Percentiles rank a stretch among this genome's conserved stretches.
Evolutionary conservation across 1,140 invertebrate species (phyloP).

Genomic region (Pogonomyrmex barbatus): DNA sequence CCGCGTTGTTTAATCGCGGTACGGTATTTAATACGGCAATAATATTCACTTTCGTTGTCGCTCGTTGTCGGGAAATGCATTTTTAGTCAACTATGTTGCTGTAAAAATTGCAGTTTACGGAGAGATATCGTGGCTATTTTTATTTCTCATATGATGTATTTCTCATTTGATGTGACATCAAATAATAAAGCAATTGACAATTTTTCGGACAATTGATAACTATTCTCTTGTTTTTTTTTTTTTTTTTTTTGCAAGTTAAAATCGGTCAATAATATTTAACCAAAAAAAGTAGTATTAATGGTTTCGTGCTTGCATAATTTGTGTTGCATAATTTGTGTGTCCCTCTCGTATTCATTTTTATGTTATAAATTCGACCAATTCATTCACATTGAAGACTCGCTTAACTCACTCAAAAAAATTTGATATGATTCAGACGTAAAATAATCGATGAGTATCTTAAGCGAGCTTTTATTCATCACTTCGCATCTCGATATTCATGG

Average conservation of each 20-base stretch:
- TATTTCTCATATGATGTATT: neutral
- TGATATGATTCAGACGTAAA: too few species aligned
- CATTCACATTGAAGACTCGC: neutral
- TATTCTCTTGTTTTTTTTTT: neutral
- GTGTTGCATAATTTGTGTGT: neutral
- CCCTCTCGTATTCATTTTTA: neutral
- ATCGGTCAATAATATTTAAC: neutral
- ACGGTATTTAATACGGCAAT: conserved; percentile 1
- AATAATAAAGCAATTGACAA: neutral
- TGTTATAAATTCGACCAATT: neutral
- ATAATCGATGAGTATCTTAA: neutral
- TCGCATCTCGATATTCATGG: neutral
- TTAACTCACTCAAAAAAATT: neutral
- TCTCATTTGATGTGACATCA: too few species aligned
- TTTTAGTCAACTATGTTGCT: neutral
- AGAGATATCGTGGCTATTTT: neutral
- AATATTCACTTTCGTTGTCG: neutral
- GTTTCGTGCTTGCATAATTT: neutral
- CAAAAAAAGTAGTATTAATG: neutral
- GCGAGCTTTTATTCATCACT: conserved; percentile 16
- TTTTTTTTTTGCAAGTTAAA: neutral
- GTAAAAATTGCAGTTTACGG: neutral
- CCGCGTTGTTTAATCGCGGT: conserved; percentile 13
- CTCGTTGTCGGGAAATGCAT: neutral
- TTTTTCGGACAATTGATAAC: neutral